phyloP scores from a whole-genome alignment of 1,140 invertebrate genomes.

The Eulimnadia texana region DNA sequence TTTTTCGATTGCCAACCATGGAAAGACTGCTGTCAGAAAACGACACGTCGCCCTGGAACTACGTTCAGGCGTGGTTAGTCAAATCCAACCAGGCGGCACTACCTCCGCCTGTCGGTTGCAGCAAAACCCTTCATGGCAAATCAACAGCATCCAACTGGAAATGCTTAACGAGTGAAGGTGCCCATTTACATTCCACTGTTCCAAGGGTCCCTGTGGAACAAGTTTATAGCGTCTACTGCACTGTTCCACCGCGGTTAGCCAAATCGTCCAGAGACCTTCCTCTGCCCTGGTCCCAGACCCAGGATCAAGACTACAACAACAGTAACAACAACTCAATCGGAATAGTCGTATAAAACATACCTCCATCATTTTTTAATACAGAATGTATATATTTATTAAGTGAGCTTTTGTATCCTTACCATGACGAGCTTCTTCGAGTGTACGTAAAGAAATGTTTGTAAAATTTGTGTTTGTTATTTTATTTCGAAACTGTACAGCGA shows the following conservation, averaged over 20 bases:
- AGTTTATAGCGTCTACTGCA: slow-evolving; percentile 5
- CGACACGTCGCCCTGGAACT: slow-evolving; percentile 11
- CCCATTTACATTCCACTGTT: background rate
- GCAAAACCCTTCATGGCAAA: background rate
- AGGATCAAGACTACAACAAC: no score
- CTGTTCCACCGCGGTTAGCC: background rate
- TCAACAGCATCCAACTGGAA: background rate
- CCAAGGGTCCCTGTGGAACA: background rate
- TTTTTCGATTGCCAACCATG: slow-evolving; percentile 3
- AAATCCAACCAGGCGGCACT: slow-evolving; percentile 8
- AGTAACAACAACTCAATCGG: background rate
- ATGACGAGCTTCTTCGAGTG: no score
- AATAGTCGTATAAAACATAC: background rate
- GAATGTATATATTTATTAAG: no score
- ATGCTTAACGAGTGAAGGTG: background rate
- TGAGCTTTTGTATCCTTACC: no score
- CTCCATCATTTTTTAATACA: no score
- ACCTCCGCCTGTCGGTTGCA: background rate
- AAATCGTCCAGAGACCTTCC: background rate
- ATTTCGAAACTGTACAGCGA: no score
- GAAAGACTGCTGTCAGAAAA: slow-evolving; percentile 4
- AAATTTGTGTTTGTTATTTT: no score
- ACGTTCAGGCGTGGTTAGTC: slow-evolving; percentile 14
- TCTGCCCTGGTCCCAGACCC: background rate
- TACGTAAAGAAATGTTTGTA: no score